Evolutionary conservation across 92 coral and sea anemone species (phyloP), one percentile per base, ranked within the genome.

Genomic region (Paramuricea clavata): DNA sequence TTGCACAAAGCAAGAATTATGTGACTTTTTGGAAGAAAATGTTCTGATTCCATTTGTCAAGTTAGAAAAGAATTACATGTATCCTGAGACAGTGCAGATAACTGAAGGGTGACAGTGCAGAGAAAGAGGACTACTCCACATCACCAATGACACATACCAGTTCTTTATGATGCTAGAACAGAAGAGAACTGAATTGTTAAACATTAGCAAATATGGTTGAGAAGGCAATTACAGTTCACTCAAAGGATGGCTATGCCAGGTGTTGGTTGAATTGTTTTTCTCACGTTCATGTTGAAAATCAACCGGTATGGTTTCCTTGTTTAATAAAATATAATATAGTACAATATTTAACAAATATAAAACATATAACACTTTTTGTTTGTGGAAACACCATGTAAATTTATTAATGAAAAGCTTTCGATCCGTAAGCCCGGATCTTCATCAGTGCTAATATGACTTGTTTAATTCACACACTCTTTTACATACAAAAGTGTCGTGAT

Each of bases 161-260:
- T 83, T 89, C 85, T 89, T 89, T 44, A 25, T 87, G 65, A 3
- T 30, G 0, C 50, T 82, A 10, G 91, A 88, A 47, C n/a, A 74
- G 52, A 74, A 35, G 69, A 44, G 91, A 9, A 50, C 73, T 72
- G 47, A 70, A 9, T 39, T 41, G 11, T 26, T 84, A 3, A 88
- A 84, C 54, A 36, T 36, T 39, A 1, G 82, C 73, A 0, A 57
- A 84, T 3, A 73, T 74, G 88, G 73, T 84, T 10, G 72, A 56
- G n/a, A 17, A 25, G 3, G 88, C 82, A 0, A 2, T 74, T 15
- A 11, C 22, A 31, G 33, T 19, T 8, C 36, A 73, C 28, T 11
- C 17, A 16, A 35, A 10, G 6, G 79, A 83, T 49, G 50, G 28
- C 10, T 30, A 26, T 5, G 19, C 69, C 31, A 47, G 30, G 12